Percentiles rank a stretch among this genome's conserved stretches.
These are phyloP conservation scores for Mandrillus leucophaeus DNA, from an alignment of 2,113 vertebrate genomes.

Conservation along the genomic window DNA sequence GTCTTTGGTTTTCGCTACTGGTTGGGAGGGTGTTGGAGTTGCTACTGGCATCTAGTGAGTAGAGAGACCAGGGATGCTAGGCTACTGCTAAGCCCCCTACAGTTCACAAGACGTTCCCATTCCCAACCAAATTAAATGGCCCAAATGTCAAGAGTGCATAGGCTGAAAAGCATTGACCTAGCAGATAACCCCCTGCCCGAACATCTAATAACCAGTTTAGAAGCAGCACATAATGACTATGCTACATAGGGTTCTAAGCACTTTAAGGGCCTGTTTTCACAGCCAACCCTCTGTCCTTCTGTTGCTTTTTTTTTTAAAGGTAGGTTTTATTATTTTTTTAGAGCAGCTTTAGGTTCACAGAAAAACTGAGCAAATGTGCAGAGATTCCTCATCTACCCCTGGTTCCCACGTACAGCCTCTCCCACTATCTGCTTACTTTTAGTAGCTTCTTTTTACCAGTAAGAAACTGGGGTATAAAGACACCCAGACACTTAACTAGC, in stretches of 20 bases:
- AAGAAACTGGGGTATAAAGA: neutral
- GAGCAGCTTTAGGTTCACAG: neutral
- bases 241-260: neutral
- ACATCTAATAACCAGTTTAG: neutral
- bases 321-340: neutral
- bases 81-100: neutral
- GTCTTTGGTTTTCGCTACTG: neutral
- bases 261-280: neutral
- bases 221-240: neutral
- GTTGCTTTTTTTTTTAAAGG: neutral
- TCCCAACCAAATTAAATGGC: neutral
- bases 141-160: neutral
- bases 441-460: neutral
- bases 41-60: neutral
- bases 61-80: neutral
- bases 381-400: neutral
- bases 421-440: neutral
- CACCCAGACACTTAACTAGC: neutral
- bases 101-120: neutral
- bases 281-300: neutral
- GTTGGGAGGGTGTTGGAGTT: neutral
- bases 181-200: rapidly evolving
- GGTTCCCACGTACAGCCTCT: neutral
- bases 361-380: neutral
- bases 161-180: neutral